Conservation (phyloP, 2,113 vertebrate genomes). For the Scytalopus superciliaris region DNA sequence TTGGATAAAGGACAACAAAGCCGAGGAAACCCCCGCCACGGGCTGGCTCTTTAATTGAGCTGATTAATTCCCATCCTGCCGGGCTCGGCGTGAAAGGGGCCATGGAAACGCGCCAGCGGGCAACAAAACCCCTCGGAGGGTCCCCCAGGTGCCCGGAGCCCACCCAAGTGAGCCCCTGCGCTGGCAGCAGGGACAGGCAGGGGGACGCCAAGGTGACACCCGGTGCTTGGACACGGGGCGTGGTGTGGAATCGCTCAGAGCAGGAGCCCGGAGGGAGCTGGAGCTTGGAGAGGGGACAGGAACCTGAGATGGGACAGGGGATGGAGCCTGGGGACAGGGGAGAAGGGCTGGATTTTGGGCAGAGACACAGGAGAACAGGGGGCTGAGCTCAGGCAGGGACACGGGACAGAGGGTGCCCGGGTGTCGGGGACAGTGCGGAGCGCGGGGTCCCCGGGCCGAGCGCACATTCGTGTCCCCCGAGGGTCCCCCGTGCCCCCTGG, state of each 20-base stretch:
- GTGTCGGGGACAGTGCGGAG: not conserved
- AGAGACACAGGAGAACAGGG: no score
- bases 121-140: not conserved
- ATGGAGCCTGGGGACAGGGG: not conserved
- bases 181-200: not conserved
- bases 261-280: fast-evolving
- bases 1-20: not conserved
- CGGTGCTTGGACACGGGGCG: fast-evolving
- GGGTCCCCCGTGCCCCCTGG: fast-evolving
- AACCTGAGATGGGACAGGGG: not conserved
- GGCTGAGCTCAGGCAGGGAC: not conserved
- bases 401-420: not conserved
- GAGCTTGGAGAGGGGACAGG: not conserved
- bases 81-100: not conserved
- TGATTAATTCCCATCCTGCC: not conserved
- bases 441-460: no score
- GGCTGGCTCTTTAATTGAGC: not conserved
- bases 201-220: not conserved
- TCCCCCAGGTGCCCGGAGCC: not conserved
- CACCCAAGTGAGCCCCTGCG: not conserved
- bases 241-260: fast-evolving
- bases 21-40: not conserved
- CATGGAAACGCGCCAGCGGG: not conserved
- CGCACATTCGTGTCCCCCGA: fast-evolving
- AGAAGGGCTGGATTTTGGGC: not conserved